Base-by-base conservation (phyloP, 2,888 invertebrate genomes). In the Cataglyphis cursor region DNA sequence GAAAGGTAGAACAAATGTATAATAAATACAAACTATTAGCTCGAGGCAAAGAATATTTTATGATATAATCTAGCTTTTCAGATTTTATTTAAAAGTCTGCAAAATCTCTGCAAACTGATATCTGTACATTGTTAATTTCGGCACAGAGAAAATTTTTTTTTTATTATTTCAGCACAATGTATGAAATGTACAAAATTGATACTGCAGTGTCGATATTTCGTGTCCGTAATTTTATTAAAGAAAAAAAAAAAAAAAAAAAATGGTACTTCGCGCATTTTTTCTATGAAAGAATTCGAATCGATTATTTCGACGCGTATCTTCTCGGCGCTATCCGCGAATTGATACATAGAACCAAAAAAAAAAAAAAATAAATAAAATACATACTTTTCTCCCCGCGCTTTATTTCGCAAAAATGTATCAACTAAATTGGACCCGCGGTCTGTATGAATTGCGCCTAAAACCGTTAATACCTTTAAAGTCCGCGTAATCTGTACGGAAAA, bases 401-500 rank as follows among this genome's bases (percentile, higher is more conserved):
- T 44, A 68, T 41, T 78, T 31, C 10, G 31, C 10, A 3, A 41
- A 78, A 66, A 54, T 75, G 18, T 78, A 68, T 57, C 66, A 18
- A 68, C 41, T 57, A 66, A 76, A 76, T 66, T 78, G 78, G 18
- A 68, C 57, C 35, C 24, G 35, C 48, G 12, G 44, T 59, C 44
- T 70, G 24, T 80, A 61, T 70, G 68, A 80, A 80, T 80, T 80
- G 70, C 57, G 70, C 35, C 18, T 44, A 24, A 80, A 65, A 80
- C 59, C 70, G 44, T 68, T 80, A 70, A 80, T 80, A 80, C 78
- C 59, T 80, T 70, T 70, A 59, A 80, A 80, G 44, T 80, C 70
- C 24, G 21, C 70, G 78, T 80, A 80, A 70, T 80, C 59, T 80
- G 35, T 70, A 44, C 78, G 57, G 44, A 68, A 80, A 80, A 80